Evolutionary conservation across 92 coral and sea anemone species (phyloP).

Genomic region (Palythoa caribaeorum): DNA sequence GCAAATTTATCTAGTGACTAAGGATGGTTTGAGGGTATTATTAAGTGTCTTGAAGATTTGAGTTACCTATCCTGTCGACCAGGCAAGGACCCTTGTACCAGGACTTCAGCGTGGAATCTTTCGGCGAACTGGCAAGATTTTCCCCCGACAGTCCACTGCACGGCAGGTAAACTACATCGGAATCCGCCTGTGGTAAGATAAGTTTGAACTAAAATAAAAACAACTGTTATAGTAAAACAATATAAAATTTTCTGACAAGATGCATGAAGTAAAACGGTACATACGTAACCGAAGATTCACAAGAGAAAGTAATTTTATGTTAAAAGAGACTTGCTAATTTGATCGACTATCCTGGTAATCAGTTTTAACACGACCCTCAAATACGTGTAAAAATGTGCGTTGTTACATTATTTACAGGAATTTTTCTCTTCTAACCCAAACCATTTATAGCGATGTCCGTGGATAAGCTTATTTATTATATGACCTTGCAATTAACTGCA

Average conservation of each 20-base stretch:
- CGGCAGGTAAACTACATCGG: constrained; percentile 92
- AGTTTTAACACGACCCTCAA: background rate
- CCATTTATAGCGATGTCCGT: background rate
- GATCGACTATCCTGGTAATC: background rate
- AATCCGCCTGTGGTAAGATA: constrained; percentile 56
- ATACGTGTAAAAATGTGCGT: background rate
- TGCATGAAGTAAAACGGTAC: no score
- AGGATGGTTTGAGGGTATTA: background rate
- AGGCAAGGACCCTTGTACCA: constrained; percentile 96
- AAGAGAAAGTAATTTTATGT: no score
- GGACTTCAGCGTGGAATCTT: constrained; percentile 65
- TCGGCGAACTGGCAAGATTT: constrained; percentile 72
- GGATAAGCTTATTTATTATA: background rate
- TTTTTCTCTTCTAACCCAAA: background rate
- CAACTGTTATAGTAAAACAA: background rate
- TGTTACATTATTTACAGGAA: background rate
- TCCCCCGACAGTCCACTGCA: constrained; percentile 98
- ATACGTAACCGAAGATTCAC: no score
- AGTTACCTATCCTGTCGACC: constrained; percentile 88
- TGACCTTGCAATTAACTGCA: no score
- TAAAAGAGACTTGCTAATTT: background rate
- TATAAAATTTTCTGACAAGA: no score
- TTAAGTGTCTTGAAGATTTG: background rate
- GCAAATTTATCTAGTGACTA: background rate
- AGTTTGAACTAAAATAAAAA: background rate